phyloP scores from a whole-genome alignment of 2,113 vertebrate genomes.

The Thunnus maccoyii region DNA sequence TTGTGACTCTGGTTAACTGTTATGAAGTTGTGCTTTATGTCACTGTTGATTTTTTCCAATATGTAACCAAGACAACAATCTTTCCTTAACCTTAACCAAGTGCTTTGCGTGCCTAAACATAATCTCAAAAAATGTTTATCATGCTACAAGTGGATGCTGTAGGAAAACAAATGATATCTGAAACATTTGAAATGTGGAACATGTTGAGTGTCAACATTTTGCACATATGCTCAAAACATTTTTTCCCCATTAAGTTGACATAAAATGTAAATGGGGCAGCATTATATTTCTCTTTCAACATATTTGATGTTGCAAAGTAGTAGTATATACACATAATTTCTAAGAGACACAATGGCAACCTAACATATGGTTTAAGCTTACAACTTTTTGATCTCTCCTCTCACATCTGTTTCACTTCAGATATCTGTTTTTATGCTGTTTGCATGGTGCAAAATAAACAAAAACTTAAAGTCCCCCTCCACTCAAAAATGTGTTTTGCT shows the following conservation, averaged over 20 bases:
- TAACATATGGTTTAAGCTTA: neutral
- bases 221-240: too few species aligned
- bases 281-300: neutral
- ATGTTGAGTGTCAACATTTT: neutral
- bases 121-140: too few species aligned
- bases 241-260: neutral
- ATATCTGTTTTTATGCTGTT: too few species aligned
- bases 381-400: neutral
- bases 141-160: too few species aligned
- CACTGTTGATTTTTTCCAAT: neutral
- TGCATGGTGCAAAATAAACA: neutral
- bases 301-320: neutral
- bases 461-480: neutral
- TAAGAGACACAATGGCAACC: neutral
- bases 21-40: neutral
- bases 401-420: neutral
- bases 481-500: too few species aligned
- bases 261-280: neutral
- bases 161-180: too few species aligned
- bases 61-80: slow-evolving; percentile 7
- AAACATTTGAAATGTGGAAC: too few species aligned
- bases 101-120: neutral
- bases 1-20: neutral
- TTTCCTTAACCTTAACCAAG: neutral
- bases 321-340: neutral